Evolutionary conservation across 2,888 invertebrate species (phyloP).

Genomic region (Tetropium fuscum): DNA sequence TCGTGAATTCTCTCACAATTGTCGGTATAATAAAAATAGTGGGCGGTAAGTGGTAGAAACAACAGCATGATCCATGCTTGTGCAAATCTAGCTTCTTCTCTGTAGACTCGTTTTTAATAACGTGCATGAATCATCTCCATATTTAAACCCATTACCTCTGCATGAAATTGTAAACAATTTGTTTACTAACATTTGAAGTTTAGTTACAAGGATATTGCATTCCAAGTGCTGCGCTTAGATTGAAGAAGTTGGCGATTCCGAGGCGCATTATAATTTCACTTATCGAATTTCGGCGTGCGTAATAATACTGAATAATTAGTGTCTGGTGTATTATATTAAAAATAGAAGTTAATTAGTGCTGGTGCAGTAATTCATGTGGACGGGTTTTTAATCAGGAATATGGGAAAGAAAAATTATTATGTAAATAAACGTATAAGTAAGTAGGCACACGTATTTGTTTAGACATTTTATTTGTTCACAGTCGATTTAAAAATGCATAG

Average conservation of each 20-base stretch:
- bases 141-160: conserved; percentile 38
- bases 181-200: conserved; percentile 25
- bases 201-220: conserved; percentile 21
- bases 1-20: conserved; percentile 23
- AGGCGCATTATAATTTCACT: no score
- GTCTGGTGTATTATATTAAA: conserved; percentile 1
- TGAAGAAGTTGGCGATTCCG: conserved; percentile 11
- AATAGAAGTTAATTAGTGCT: background rate
- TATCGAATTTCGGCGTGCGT: conserved; percentile 1
- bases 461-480: no score
- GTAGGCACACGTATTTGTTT: no score
- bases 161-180: conserved; percentile 37
- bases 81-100: conserved; percentile 40
- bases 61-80: conserved; percentile 31
- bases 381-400: background rate
- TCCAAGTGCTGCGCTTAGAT: conserved; percentile 10
- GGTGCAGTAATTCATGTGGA: background rate
- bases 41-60: conserved; percentile 17
- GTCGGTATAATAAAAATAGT: background rate
- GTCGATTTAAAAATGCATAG: no score
- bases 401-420: conserved; percentile 24
- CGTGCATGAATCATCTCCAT: conserved; percentile 43
- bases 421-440: conserved; percentile 17
- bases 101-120: conserved; percentile 31
- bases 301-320: background rate